Evolutionary conservation across 2,797 vertebrate genomes (phyloP), one percentile per base, ranked within the genome.

Genomic region (Danio choprae): DNA sequence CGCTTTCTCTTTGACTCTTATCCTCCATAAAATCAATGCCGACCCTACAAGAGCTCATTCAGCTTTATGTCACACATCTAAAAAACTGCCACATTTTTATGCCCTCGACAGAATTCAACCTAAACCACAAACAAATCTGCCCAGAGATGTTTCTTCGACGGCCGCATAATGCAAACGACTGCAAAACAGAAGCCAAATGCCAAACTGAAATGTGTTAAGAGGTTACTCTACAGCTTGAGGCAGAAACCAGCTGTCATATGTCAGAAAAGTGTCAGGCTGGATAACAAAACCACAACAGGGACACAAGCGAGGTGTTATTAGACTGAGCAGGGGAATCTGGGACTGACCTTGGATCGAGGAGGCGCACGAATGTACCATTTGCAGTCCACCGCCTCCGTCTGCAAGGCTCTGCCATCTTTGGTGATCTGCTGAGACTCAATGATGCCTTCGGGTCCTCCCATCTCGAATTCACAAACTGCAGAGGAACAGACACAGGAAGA

Each of bases 311-410:
- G 38, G 15, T 53, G 68, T 56, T 56, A 80, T 64, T 55, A 64
- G 48, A 41, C 11, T n/a, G 18, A 64, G 60, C 11, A 0, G 29
- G 41, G 44, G 15, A 44, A 60, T 13, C 6, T 20, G 63, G 59
- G 15, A 95, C 96, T 95, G 87, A 99, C 98, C 97, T 98, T 99
- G 92, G 98, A 99, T 87, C 94, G 93, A 1, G 98, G 97, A 50
- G 98, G 96, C 44, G 98, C 98, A 50, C 95, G 94, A 91, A 99
- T 98, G 92, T 95, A 98, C 98, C 98, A 99, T 91, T 98, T 98
- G 92, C 98, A 99, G 90, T 99, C 98, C 67, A 99, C 96, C 9
- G 98, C 97, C 87, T 99, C 98, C 0, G 93, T 89, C 73, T 94
- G 95, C 77, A 93, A 93, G 79, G 98, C 97, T 91, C 97, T 98